phyloP scores from a whole-genome alignment of 2,797 vertebrate genomes.

The Enteromius afrohamiltoni region DNA sequence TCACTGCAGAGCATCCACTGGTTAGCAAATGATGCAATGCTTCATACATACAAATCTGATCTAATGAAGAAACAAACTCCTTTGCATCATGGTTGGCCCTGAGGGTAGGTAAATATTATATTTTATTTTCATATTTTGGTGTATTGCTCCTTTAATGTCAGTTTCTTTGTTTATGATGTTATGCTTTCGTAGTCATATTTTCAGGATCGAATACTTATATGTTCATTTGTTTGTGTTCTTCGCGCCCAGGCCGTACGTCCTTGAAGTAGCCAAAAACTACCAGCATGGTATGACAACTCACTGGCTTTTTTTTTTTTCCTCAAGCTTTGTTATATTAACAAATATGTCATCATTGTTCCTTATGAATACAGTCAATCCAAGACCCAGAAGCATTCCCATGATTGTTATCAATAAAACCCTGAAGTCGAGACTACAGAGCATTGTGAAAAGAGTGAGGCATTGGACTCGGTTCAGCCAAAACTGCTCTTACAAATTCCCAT shows the following conservation, averaged over 20 bases:
- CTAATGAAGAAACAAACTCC: not conserved
- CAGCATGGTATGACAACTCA: constrained; percentile 75
- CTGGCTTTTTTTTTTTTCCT: not conserved
- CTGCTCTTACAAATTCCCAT: not conserved
- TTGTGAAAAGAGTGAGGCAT: constrained; percentile 71
- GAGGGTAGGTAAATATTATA: not conserved
- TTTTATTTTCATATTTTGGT: not conserved
- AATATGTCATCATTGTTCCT: not conserved
- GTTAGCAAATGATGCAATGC: not conserved
- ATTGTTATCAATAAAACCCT: constrained; percentile 74
- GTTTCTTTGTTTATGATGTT: not conserved
- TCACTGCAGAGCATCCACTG: not conserved
- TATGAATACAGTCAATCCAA: constrained; percentile 70
- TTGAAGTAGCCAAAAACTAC: constrained; percentile 76
- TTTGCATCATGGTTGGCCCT: not conserved
- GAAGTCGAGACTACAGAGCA: constrained; percentile 73
- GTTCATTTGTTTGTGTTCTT: constrained; percentile 16
- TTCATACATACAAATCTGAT: not conserved
- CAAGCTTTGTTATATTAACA: not conserved
- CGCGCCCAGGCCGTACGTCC: constrained; percentile 73
- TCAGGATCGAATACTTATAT: not conserved
- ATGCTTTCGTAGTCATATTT: not conserved
- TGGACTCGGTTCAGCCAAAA: not conserved
- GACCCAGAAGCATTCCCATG: constrained; percentile 70
- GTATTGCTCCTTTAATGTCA: not conserved